A percentile compares a stretch with the other conserved stretches of the same genome.
phyloP scores from a whole-genome alignment of 2,888 invertebrate genomes.

The Drosophila formosana region DNA sequence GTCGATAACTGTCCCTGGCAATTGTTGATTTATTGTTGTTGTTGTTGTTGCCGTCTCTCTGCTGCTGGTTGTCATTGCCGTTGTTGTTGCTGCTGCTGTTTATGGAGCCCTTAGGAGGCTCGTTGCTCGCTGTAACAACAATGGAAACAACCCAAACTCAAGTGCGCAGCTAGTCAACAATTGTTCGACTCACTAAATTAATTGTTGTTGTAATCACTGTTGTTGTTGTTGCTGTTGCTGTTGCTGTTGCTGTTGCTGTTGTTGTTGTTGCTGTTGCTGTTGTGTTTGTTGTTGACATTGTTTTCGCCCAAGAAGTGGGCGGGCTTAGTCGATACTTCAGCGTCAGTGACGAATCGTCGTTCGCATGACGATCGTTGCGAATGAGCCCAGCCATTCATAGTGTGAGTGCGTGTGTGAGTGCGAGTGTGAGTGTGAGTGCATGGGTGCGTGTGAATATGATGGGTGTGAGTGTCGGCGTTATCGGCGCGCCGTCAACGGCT shows the following conservation, averaged over 20 bases:
- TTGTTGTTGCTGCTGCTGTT: constrained; percentile 8
- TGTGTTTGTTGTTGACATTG: constrained; percentile 4
- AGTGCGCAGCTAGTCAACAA: constrained; percentile 40
- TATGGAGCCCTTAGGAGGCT: constrained; percentile 49
- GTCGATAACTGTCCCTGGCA: constrained; percentile 51
- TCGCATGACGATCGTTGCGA: constrained; percentile 31
- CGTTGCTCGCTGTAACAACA: constrained; percentile 37
- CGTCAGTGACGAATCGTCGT: constrained; percentile 41
- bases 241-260: neutral
- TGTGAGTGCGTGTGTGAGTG: neutral
- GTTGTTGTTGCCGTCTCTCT: neutral
- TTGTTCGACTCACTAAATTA: neutral
- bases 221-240: constrained; percentile 2
- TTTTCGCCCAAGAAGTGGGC: constrained; percentile 55
- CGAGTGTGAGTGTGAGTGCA: constrained; percentile 3
- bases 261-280: neutral
- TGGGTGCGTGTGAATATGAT: constrained; percentile 4
- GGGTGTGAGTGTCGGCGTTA: constrained; percentile 24
- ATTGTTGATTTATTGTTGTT: constrained; percentile 37
- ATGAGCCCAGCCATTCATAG: neutral
- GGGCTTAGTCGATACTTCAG: constrained; percentile 45
- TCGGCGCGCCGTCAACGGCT: constrained; percentile 34
- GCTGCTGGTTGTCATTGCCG: neutral
- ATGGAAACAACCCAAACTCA: constrained; percentile 55
- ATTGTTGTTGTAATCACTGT: constrained; percentile 2